Base-by-base conservation (phyloP, 2,797 vertebrate species). In the Crenuchus spilurus region DNA sequence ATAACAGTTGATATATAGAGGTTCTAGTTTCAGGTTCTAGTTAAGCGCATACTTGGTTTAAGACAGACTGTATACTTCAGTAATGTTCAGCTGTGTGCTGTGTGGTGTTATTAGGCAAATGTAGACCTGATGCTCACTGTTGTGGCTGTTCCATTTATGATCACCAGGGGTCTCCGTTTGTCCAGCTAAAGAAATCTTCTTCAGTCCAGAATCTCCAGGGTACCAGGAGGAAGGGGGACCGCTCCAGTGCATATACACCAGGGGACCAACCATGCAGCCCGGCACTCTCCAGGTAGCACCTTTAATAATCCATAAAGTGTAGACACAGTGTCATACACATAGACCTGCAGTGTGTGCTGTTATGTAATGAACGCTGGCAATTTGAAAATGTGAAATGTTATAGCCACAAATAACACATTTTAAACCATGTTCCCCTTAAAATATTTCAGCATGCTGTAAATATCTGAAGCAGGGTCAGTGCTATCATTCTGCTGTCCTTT, bases 111-210 rank as follows among this genome's bases (percentile, higher is more conserved):
- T 14, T 26, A 35, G 13, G 18, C 6, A 4, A 20, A 22, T 13
- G 10, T 11, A 31, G 9, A 22, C 14, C 2, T 7, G 13, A 35
- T 42, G 8, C 39, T 28, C 13, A 63, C 37, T 22, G 16, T 24
- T 62, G 20, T 39, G 14, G 28, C 24, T 22, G 24, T 8, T 52
- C 16, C 11, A 42, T 73, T 16, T 82, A 72, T 84, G 20, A 69
- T 85, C 91, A 84, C 71, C 84, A 98, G 95, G 92, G 90, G 83
- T 90, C 92, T 2, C 89, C 94, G 0, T 91, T 92, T 72, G 66
- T 86, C 74, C 92, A 93, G 71, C 85, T 90, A 78, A 91, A 68
- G 78, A 96, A 94, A 87, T 89, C 93, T 0, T 72, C 88, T 8
- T 96, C 94, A 0, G 41, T 91, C 46, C 94, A 95, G 80, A 95